Evolutionary conservation across 2,113 vertebrate species (phyloP), one percentile per base, ranked within the genome.

Genomic region (Irena cyanogastra): DNA sequence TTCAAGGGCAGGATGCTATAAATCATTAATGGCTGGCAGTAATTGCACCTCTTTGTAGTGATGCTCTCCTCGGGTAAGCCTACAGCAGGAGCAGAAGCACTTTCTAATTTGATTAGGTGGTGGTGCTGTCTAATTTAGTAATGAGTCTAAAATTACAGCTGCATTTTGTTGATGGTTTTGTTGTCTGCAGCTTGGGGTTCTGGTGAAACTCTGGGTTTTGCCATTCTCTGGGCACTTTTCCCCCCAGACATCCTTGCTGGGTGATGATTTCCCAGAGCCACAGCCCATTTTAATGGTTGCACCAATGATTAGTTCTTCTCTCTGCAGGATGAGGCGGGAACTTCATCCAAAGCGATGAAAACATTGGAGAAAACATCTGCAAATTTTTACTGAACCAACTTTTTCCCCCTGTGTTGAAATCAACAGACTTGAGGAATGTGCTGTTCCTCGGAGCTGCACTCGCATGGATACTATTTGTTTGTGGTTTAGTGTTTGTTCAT

Each of bases 271-370:
- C 35, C 30, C 47, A 37, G 44, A 47, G 49, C 27, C 33, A 4
- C 2, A 14, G 14, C 39, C 72, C 7, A 1, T 57, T 66, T 39
- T 4, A 1, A 14, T 39, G n/a, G 12, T 20, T 24, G 6, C 22
- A 26, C 1, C 24, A 26, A 2, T 3, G 20, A 31, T 28, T 19
- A 2, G 19, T 37, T 45, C 30, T 5, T 2, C 50, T 45, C 65
- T 41, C 31, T 33, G 3, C 63, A 10, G 33, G 56, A 10, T 54
- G 4, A 35, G 56, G 45, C 42, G 65, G 49, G 74, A 50, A 9
- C 15, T 2, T 3, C 30, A 47, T 41, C 54, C 8, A 0, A 35
- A 66, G 61, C 2, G 4, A 47, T 10, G 5, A 35, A 66, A 79
- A 16, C 1, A 0, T 16, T 54, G 16, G 33, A 10, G 23, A 59